Conservation (phyloP, 2,888 invertebrate species). For the Agonum fuliginosum region DNA sequence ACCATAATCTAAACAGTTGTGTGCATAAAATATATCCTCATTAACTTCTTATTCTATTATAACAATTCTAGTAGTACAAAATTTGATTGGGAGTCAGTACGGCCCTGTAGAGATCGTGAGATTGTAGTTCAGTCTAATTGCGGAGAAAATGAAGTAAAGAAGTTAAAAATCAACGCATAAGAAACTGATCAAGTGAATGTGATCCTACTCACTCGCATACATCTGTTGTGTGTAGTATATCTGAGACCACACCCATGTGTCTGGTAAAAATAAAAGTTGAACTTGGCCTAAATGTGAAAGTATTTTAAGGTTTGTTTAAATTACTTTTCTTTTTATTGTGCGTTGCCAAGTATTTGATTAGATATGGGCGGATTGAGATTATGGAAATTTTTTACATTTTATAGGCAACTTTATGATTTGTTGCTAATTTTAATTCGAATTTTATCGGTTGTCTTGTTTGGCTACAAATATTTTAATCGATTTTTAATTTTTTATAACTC, state of each 20-base stretch:
- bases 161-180: background rate
- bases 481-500: background rate
- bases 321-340: constrained; percentile 41
- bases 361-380: background rate
- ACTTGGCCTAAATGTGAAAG: constrained; percentile 57
- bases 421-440: background rate
- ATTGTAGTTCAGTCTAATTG: background rate
- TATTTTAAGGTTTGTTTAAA: constrained; percentile 32
- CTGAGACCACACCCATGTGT: constrained; percentile 28
- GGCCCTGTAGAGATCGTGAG: background rate
- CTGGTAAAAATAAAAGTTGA: constrained; percentile 50
- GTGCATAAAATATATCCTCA: too few species aligned
- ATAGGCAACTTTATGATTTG: background rate
- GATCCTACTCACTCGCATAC: background rate
- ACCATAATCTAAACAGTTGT: too few species aligned
- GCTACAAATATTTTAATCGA: background rate
- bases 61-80: too few species aligned
- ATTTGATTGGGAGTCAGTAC: too few species aligned
- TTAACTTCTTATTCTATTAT: too few species aligned
- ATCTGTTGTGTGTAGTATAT: background rate
- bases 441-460: background rate
- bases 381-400: background rate
- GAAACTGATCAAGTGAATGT: constrained; percentile 1
- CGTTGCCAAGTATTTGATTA: background rate
- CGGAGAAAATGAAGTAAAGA: background rate